phyloP scores from a whole-genome alignment of 2,888 invertebrate species.

The Thysanoteuthis rhombus region DNA sequence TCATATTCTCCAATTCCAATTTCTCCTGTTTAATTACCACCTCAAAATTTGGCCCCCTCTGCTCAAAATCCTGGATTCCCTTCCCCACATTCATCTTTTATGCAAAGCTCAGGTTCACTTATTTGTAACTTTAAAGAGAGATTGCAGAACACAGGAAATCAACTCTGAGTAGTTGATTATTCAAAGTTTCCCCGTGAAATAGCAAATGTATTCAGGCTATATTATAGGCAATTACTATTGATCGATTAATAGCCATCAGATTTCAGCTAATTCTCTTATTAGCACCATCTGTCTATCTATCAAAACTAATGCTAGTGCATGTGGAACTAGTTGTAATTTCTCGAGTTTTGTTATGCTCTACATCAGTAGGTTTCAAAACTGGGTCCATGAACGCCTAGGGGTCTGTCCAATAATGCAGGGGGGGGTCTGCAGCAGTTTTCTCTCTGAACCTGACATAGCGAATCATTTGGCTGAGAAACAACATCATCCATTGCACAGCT shows the following conservation, averaged over 20 bases:
- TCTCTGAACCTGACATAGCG: no score
- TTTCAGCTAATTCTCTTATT: not conserved
- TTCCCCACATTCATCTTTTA: no score
- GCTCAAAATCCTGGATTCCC: no score
- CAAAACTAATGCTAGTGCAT: not conserved
- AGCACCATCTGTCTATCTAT: conserved; percentile 1
- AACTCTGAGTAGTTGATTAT: not conserved
- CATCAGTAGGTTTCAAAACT: no score
- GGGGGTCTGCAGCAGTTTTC: no score
- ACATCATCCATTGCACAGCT: no score
- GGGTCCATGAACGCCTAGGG: no score
- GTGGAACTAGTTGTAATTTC: not conserved
- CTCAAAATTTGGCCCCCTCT: no score
- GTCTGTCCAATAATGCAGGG: no score
- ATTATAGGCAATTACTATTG: not conserved
- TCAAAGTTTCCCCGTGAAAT: not conserved
- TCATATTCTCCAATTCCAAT: no score
- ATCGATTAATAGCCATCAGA: not conserved
- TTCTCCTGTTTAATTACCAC: no score
- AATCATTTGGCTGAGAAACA: no score
- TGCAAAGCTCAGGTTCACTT: not conserved
- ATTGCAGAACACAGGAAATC: not conserved
- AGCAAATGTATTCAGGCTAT: not conserved
- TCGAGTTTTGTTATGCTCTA: not conserved
- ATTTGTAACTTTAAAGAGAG: not conserved